These are phyloP conservation scores for Microcebus lehilahytsara DNA, from an alignment of 2,113 vertebrate species.

Conservation along the genomic window DNA sequence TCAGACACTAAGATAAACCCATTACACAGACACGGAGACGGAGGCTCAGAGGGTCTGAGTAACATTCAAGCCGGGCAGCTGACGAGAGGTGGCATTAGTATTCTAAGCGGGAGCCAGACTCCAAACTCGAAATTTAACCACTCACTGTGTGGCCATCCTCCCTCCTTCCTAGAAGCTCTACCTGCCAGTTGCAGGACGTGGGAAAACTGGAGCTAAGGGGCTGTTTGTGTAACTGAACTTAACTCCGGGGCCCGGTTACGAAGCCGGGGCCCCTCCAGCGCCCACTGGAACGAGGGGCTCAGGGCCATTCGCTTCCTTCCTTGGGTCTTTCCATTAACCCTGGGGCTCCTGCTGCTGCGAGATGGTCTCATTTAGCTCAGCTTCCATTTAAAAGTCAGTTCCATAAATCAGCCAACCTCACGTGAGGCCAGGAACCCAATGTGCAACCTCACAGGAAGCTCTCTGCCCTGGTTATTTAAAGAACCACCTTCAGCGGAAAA, in stretches of 20 bases:
- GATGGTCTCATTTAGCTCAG: not conserved
- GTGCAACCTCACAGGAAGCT: not conserved
- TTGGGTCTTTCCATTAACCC: not conserved
- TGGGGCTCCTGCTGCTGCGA: not conserved
- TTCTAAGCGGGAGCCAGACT: not conserved
- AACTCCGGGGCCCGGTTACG: not conserved
- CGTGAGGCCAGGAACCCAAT: not conserved
- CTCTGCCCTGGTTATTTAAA: slow-evolving; percentile 41
- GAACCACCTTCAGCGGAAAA: not conserved
- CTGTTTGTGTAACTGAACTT: not conserved
- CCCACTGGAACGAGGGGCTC: not conserved
- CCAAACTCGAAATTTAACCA: not conserved
- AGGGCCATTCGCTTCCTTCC: not conserved
- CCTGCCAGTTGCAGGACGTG: not conserved
- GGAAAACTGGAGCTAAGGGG: not conserved
- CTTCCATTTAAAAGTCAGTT: slow-evolving; percentile 4
- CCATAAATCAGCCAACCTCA: not conserved
- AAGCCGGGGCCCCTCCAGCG: not conserved
- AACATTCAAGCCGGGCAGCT: not conserved
- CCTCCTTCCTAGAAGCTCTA: not conserved
- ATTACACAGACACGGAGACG: not conserved
- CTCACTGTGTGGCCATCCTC: rapidly evolving
- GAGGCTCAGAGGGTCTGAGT: not conserved
- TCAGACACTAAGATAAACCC: not conserved
- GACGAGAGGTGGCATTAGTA: not conserved